phyloP scores from a whole-genome alignment of 2,888 invertebrate species.

The Zele albiditarsus region DNA sequence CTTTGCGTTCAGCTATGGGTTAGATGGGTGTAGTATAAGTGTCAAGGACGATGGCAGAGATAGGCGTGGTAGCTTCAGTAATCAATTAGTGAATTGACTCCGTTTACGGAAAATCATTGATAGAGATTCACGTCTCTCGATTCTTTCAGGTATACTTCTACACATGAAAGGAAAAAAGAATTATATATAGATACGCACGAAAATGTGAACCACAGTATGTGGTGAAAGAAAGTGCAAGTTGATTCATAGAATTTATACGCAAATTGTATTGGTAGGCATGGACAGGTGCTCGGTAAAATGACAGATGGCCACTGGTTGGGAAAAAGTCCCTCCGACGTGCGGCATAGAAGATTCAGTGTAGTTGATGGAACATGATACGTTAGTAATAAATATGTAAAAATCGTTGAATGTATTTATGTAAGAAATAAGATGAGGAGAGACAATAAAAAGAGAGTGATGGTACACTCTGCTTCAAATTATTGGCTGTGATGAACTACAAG shows the following conservation, averaged over 20 bases:
- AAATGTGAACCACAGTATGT: neutral
- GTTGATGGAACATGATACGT: slow-evolving; percentile 29
- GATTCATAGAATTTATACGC: neutral
- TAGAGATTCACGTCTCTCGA: too few species aligned
- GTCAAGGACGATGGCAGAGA: slow-evolving; percentile 52
- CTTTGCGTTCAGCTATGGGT: neutral
- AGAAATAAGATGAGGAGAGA: neutral
- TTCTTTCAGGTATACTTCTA: neutral
- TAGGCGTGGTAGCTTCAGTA: slow-evolving; percentile 9
- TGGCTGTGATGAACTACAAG: neutral
- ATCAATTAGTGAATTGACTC: slow-evolving; percentile 19
- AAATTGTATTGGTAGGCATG: slow-evolving; percentile 6
- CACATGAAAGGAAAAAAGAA: neutral
- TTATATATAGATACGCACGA: neutral
- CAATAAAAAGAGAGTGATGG: neutral
- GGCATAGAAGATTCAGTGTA: neutral
- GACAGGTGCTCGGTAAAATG: slow-evolving; percentile 33
- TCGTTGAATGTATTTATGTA: neutral
- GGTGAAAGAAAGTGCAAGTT: neutral
- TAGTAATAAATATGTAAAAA: slow-evolving; percentile 3
- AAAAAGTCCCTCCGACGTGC: slow-evolving; percentile 2
- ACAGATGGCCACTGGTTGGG: slow-evolving; percentile 39
- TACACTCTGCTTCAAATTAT: slow-evolving; percentile 2
- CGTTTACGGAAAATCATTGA: neutral
- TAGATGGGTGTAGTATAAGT: slow-evolving; percentile 51